These are phyloP conservation scores for Pseudonaja textilis DNA, from an alignment of 2,113 vertebrate genomes.

Conservation along the genomic window DNA sequence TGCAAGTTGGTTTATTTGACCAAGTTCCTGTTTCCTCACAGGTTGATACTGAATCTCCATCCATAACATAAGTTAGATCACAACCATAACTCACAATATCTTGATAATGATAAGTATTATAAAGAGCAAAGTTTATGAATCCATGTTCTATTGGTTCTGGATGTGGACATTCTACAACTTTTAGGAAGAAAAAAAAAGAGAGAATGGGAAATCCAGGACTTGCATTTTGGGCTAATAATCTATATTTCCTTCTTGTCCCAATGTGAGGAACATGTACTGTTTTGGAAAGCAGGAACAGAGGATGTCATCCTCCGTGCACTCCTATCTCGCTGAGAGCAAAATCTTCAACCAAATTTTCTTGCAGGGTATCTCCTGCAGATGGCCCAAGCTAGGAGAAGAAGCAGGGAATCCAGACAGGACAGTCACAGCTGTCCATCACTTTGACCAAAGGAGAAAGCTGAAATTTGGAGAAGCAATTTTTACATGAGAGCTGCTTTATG, in stretches of 20 bases:
- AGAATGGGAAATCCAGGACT: background rate
- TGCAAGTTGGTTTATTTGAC: slow-evolving; percentile 80
- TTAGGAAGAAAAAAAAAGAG: background rate
- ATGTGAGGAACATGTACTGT: background rate
- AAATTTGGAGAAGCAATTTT: background rate
- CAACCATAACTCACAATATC: slow-evolving; percentile 84
- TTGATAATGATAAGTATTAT: slow-evolving; percentile 73
- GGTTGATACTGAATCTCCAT: slow-evolving; percentile 72
- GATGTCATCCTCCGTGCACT: background rate
- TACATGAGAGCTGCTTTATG: background rate
- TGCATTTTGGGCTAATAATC: background rate
- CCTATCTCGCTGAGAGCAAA: background rate
- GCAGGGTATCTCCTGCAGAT: background rate
- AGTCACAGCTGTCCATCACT: background rate
- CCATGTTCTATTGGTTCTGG: slow-evolving; percentile 80
- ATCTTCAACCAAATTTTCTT: background rate
- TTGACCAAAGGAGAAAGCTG: background rate
- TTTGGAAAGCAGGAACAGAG: background rate
- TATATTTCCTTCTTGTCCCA: background rate
- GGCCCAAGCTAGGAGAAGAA: background rate
- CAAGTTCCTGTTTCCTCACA: slow-evolving; percentile 83
- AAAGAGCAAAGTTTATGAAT: slow-evolving; percentile 78
- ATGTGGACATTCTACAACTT: slow-evolving; percentile 81
- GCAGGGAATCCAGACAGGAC: background rate
- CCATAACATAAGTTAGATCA: slow-evolving; percentile 70